These are phyloP conservation scores for Hirudo medicinalis DNA, from an alignment of 1,140 invertebrate species.

Conservation along the genomic window DNA sequence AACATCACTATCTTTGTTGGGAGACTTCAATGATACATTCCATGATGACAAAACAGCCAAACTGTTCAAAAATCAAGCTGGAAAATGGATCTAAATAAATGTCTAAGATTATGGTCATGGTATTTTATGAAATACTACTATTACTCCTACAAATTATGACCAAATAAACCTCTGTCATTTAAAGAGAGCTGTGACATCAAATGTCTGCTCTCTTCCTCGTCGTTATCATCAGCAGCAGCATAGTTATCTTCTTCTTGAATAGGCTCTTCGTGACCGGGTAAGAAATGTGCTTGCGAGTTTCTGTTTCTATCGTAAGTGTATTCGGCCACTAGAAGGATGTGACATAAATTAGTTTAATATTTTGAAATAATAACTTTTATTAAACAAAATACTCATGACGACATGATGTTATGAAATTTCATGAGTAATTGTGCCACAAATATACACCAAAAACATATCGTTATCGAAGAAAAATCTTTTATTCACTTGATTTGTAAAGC, in stretches of 20 bases:
- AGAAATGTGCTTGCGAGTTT: not conserved
- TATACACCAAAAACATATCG: not conserved
- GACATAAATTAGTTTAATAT: not conserved
- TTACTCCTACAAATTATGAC: not conserved
- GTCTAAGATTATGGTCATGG: not conserved
- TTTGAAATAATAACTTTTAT: not conserved
- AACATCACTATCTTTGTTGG: not conserved
- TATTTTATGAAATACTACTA: not conserved
- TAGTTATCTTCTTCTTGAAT: constrained; percentile 5
- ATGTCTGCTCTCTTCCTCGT: not conserved
- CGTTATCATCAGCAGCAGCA: not conserved
- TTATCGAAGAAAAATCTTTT: not conserved
- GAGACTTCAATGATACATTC: not conserved
- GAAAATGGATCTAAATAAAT: not conserved
- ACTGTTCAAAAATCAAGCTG: not conserved
- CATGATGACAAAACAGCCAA: not conserved
- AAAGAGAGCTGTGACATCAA: not conserved
- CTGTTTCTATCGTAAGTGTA: not conserved
- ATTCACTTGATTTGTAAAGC: not conserved
- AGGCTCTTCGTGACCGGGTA: not conserved
- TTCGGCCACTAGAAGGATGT: constrained; percentile 1
- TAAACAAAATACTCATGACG: not conserved
- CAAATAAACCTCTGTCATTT: not conserved
- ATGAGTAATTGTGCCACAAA: not conserved
- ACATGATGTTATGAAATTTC: not conserved